phyloP scores from a whole-genome alignment of 2,888 invertebrate genomes.

The Ennomos erosarius region DNA sequence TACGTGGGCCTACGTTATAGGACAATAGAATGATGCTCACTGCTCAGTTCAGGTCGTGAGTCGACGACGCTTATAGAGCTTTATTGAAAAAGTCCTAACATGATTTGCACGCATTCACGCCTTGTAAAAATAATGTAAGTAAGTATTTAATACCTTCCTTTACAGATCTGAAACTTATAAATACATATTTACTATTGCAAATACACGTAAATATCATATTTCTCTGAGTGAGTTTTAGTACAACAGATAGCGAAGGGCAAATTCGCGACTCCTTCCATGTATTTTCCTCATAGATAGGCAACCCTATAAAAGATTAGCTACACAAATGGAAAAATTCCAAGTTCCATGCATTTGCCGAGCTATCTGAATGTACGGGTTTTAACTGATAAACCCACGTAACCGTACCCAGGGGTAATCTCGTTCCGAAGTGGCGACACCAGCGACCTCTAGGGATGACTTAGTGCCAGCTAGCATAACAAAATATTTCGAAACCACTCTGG shows the following conservation, averaged over 20 bases:
- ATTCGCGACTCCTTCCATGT: constrained; percentile 30
- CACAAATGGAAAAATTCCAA: constrained; percentile 39
- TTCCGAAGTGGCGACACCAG: constrained; percentile 48
- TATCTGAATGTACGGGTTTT: constrained; percentile 47
- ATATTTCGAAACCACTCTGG: constrained; percentile 34
- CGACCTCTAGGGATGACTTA: constrained; percentile 43
- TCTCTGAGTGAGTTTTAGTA: constrained; percentile 11
- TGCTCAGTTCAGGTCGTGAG: no score
- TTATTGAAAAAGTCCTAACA: no score
- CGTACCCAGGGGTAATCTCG: constrained; percentile 57
- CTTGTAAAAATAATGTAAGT: no score
- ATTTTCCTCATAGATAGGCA: constrained; percentile 43
- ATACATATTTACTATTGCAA: no score
- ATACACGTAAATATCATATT: constrained; percentile 3
- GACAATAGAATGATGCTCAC: no score
- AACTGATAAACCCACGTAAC: constrained; percentile 55
- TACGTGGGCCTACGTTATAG: no score
- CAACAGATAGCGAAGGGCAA: constrained; percentile 24
- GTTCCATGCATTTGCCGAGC: constrained; percentile 41
- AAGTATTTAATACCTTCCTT: no score
- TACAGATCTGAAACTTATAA: no score
- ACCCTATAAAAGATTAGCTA: constrained; percentile 36
- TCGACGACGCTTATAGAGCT: no score
- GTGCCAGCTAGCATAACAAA: constrained; percentile 43
- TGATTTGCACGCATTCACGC: no score